A percentile compares a stretch with the other conserved stretches of the same genome.
These are phyloP conservation scores for Anoura caudifer DNA, from an alignment of 2,113 vertebrate species.

Conservation along the genomic window DNA sequence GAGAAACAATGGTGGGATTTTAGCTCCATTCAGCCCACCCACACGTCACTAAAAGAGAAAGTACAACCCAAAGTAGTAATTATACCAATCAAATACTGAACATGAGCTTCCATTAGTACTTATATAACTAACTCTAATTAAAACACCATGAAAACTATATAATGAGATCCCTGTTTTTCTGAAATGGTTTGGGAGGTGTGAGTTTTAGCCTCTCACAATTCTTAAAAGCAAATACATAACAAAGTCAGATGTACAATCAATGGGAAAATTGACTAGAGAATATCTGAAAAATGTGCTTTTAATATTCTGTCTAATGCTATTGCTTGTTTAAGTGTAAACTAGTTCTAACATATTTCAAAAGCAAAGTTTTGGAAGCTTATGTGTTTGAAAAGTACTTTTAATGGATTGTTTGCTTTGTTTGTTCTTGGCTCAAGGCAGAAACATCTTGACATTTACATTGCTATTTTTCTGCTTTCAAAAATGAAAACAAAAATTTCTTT, in stretches of 20 bases:
- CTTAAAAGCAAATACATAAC: neutral
- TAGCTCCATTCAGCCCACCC: slow-evolving; percentile 54
- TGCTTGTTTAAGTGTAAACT: neutral
- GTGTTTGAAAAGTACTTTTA: slow-evolving; percentile 46
- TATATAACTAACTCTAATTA: slow-evolving; percentile 27
- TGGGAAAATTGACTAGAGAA: neutral
- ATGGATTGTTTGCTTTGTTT: slow-evolving; percentile 54
- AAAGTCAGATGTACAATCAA: neutral
- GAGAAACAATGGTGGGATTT: slow-evolving; percentile 45
- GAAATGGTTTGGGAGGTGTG: neutral
- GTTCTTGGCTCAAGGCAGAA: slow-evolving; percentile 36
- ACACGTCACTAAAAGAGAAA: slow-evolving; percentile 32
- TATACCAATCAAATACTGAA: slow-evolving; percentile 40
- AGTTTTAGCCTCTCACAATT: neutral
- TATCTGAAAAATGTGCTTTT: neutral
- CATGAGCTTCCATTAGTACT: neutral
- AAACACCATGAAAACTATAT: slow-evolving; percentile 28
- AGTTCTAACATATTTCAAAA: neutral
- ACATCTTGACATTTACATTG: slow-evolving; percentile 58
- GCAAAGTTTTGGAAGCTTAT: slow-evolving; percentile 3
- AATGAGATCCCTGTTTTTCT: slow-evolving; percentile 28
- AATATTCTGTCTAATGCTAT: neutral
- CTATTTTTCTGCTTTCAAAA: slow-evolving; percentile 42
- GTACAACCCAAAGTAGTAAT: slow-evolving; percentile 47
- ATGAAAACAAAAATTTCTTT: slow-evolving; percentile 16